Conservation (phyloP, 2,888 invertebrate genomes). For the Philonicus albiceps region DNA sequence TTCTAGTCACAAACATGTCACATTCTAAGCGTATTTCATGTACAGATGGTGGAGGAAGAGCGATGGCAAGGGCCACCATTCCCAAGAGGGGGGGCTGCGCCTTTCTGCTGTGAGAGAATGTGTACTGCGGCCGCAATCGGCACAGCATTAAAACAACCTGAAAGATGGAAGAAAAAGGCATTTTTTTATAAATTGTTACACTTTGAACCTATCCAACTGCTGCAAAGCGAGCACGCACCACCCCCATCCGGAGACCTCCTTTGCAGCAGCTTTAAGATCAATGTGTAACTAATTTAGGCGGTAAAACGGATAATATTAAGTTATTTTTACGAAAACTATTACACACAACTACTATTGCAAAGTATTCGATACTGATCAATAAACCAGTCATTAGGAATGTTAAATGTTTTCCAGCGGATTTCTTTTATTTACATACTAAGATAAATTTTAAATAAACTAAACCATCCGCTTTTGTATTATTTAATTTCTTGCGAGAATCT, state of each 20-base stretch:
- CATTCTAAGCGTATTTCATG: constrained; percentile 95
- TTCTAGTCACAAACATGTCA: constrained; percentile 95
- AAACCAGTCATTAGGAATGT: constrained; percentile 58
- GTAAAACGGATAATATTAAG: background rate
- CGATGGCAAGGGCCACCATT: constrained; percentile 95
- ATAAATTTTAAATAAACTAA: background rate
- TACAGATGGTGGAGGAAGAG: constrained; percentile 94
- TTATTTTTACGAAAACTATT: background rate
- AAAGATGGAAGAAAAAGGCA: constrained; percentile 50
- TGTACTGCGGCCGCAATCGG: constrained; percentile 90
- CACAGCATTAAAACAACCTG: constrained; percentile 94
- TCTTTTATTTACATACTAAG: background rate
- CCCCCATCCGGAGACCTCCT: background rate
- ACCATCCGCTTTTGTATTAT: background rate
- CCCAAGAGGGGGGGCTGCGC: constrained; percentile 87
- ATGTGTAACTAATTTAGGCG: background rate
- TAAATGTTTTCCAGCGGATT: constrained; percentile 32
- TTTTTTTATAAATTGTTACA: constrained; percentile 18
- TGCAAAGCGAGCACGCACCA: background rate
- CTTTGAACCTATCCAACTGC: background rate
- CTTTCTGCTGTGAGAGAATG: constrained; percentile 89
- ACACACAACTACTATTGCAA: background rate
- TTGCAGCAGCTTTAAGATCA: background rate
- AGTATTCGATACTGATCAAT: constrained; percentile 65
- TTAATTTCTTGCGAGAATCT: background rate